Evolutionary conservation across 2,888 invertebrate species (phyloP).

Genomic region (Caenorhabditis afra): DNA sequence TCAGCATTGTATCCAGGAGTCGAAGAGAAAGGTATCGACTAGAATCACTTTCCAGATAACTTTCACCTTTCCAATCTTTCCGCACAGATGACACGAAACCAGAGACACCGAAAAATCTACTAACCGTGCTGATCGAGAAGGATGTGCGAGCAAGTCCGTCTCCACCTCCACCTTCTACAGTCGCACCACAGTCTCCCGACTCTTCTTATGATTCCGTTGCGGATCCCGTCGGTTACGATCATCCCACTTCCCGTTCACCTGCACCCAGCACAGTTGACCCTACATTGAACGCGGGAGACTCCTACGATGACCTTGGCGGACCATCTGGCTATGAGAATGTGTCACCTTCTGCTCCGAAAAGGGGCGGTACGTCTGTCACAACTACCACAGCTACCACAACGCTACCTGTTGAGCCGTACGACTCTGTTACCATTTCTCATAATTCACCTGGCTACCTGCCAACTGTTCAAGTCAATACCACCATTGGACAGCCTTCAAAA

Average conservation of each 20-base stretch:
- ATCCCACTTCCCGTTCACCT: no score
- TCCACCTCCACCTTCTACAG: neutral
- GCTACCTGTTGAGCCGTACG: no score
- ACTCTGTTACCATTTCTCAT: no score
- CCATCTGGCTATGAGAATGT: constrained; percentile 5
- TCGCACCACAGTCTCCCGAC: neutral
- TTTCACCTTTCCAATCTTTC: neutral
- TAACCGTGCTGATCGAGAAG: constrained; percentile 28
- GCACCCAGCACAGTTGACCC: neutral
- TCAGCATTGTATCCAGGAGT: constrained; percentile 28
- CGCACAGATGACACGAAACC: constrained; percentile 14
- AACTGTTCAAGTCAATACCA: no score
- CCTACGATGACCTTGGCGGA: constrained; percentile 7
- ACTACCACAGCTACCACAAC: neutral
- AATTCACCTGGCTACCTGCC: no score
- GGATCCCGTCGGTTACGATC: neutral
- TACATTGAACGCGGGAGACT: neutral
- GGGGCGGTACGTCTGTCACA: neutral
- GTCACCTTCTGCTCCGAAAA: no score
- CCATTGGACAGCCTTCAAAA: no score
- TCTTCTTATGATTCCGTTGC: neutral
- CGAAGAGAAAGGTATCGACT: constrained; percentile 24
- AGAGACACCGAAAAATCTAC: constrained; percentile 20
- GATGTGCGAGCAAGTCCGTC: neutral
- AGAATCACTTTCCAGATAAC: neutral